Evolutionary conservation across 2,797 vertebrate genomes (phyloP), one percentile per base, ranked within the genome.

Genomic region (Nyctibius grandis): DNA sequence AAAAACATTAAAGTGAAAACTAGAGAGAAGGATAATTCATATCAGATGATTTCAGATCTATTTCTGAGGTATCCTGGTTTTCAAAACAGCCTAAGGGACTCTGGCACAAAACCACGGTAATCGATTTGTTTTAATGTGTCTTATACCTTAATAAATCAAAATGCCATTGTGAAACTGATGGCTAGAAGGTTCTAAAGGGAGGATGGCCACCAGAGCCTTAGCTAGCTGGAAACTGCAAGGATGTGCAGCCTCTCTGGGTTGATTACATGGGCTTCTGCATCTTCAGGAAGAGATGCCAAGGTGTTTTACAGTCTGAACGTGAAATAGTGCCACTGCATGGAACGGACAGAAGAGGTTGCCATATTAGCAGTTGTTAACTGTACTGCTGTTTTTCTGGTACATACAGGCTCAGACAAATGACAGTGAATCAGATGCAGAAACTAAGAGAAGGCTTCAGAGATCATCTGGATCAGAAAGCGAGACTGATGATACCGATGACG

Each of bases 401-500:
- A 33, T 88, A 70, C 96, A 99, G 99, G 98, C 99, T 78, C 99
- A 98, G 96, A 98, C 99, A 77, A 99, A 99, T 48, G 99, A 99
- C 91, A 99, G 99, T 14, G 99, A 99, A 90, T 99, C 99, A 1
- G 99, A 99, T 44, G 98, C 98, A 20, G 99, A 99, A 89, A 99
- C 99, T 53, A 99, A 99, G 97, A 98, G 99, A 79, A 99, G 99
- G 97, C 98, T 98, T 5, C 98, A 99, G 95, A 98, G 98, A 40
- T 99, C 99, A 0, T 99, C 99, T 1, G 99, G 98, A 40, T 99
- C 99, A 0, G 99, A 99, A 51, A 99, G 99, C 0, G 99, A 99
- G 95, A 99, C 99, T 0, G 99, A 99, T 1, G 99, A 99, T 29
- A 99, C 99, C 0, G 99, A 99, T 1, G 99, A 99, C 0, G 99